These are phyloP conservation scores for Pimephales promelas DNA, from an alignment of 2,113 vertebrate genomes.

Conservation along the genomic window DNA sequence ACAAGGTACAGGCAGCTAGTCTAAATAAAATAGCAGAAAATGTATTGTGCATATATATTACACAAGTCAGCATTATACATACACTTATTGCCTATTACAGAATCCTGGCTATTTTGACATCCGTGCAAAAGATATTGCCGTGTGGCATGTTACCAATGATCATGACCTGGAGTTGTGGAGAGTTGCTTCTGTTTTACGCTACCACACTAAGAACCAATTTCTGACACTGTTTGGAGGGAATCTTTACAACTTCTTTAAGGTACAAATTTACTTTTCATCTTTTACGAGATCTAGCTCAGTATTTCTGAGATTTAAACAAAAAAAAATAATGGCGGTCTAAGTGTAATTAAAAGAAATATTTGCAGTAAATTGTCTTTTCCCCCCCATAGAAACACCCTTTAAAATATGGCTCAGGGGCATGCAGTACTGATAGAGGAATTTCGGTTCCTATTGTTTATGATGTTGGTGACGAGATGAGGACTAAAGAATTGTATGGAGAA, in stretches of 20 bases:
- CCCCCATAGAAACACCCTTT: conserved; percentile 1
- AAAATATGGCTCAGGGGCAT: neutral
- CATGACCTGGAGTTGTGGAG: neutral
- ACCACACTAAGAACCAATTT: neutral
- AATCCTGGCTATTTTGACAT: neutral
- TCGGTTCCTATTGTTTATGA: conserved; percentile 57
- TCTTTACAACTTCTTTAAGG: neutral
- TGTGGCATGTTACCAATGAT: neutral
- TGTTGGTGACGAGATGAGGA: neutral
- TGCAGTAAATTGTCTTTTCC: neutral
- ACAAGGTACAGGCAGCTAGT: conserved; percentile 63
- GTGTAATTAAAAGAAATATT: neutral
- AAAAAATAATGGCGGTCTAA: neutral
- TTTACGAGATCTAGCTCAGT: neutral
- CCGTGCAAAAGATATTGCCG: neutral
- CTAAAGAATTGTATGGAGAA: neutral
- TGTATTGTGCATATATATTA: neutral
- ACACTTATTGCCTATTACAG: neutral
- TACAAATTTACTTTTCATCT: neutral
- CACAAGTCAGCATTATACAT: neutral
- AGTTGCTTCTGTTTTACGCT: neutral
- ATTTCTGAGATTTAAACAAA: neutral
- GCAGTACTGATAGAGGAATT: conserved; percentile 43
- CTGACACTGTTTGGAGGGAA: neutral
- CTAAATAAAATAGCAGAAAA: neutral